Evolutionary conservation across 2,797 vertebrate genomes (phyloP), one percentile per base, ranked within the genome.

Genomic region (Lutjanus argentimaculatus): DNA sequence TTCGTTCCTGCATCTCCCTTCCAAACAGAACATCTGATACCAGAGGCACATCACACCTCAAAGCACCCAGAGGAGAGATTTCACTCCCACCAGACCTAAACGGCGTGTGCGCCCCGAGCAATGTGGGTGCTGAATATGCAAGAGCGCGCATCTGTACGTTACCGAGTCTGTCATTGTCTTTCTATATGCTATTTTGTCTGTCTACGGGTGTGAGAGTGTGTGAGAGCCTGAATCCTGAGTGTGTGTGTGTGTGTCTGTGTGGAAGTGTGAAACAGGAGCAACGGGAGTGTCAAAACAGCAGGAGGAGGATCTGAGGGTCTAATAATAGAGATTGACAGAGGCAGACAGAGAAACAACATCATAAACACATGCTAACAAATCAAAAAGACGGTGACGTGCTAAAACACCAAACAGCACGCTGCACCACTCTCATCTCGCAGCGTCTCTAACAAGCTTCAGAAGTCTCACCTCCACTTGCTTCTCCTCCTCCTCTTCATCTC

Each of bases 331-430:
- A 88, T 88, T 89, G 93, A 93, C 90, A 75, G 89, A 91, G 63
- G 82, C 87, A 93, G 92, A 90, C 73, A 87, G 82, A 93, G 89
- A 89, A 90, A 87, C 90, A 92, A 90, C 92, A 92, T 92, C 91
- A 91, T 93, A 91, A 94, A 93, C 91, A 91, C 93, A 92, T 88
- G 89, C 89, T 92, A 92, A 90, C 92, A 93, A 93, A 94, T 93
- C 90, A 91, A 95, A 93, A 92, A 91, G 91, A 92, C 72, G 52
- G 87, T 86, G 94, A 91, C 83, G 82, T 88, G 91, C 87, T 91
- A 91, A 92, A 93, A 91, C 90, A 92, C 85, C 86, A 85, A 93
- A 88, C 79, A 52, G 85, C 85, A 59, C 55, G 67, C 77, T 12
- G 87, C 90, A 45, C 63, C 61, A 14, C 88, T 93, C 90, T 90